Percentiles rank a stretch among this genome's conserved stretches.
Evolutionary conservation across 2,888 invertebrate species (phyloP).

Genomic region (Rhingia rostrata): DNA sequence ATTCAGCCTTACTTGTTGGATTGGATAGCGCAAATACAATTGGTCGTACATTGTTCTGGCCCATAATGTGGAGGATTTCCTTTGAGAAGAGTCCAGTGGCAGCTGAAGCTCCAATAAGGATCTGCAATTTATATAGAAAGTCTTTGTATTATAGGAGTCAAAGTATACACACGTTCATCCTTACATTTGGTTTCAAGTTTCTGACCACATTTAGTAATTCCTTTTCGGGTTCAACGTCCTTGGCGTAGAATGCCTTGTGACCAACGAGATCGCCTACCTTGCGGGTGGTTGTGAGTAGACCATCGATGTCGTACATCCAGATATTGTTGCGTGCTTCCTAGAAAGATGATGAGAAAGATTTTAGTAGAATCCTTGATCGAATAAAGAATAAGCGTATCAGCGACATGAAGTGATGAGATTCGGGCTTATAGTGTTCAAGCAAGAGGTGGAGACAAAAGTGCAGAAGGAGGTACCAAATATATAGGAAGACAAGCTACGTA

Average conservation of each 20-base stretch:
- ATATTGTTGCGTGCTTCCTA: conserved; percentile 93
- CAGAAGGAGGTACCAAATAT: too few species aligned
- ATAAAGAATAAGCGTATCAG: too few species aligned
- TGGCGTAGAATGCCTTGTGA: conserved; percentile 89
- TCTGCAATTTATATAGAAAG: conserved; percentile 75
- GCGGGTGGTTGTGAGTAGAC: conserved; percentile 90
- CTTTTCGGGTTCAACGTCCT: conserved; percentile 90
- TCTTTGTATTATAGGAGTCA: background rate
- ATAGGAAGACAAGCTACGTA: too few species aligned
- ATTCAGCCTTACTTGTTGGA: conserved; percentile 98
- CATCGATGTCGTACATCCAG: conserved; percentile 97
- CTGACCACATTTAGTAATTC: conserved; percentile 91
- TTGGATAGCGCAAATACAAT: conserved; percentile 98
- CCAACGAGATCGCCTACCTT: conserved; percentile 87
- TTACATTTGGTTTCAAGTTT: conserved; percentile 94
- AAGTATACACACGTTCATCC: conserved; percentile 74
- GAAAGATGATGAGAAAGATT: background rate
- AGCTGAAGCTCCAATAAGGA: conserved; percentile 93
- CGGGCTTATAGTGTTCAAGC: too few species aligned
- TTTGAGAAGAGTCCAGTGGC: conserved; percentile 95
- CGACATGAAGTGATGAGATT: too few species aligned
- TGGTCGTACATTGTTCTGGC: conserved; percentile 92
- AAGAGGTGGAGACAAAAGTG: too few species aligned
- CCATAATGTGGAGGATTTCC: conserved; percentile 94
- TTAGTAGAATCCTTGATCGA: too few species aligned